Conservation (phyloP, 2,113 vertebrate species). For the Cinclus cinclus region DNA sequence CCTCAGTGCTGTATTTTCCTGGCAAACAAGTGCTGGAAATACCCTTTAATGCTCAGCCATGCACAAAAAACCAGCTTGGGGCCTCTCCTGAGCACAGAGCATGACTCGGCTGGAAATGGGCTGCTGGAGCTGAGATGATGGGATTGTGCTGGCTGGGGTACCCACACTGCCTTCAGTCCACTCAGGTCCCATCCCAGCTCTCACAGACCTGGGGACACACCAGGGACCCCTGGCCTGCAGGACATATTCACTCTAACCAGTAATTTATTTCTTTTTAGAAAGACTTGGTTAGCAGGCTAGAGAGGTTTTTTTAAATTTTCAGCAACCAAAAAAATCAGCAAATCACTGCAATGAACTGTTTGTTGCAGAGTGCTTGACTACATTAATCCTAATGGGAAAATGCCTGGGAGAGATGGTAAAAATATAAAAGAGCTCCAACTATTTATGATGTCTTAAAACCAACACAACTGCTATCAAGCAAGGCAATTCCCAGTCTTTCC, state of each 20-base stretch:
- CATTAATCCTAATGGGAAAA: slow-evolving; percentile 36
- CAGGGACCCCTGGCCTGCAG: background rate
- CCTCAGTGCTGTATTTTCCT: background rate
- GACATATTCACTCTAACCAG: background rate
- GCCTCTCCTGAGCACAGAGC: slow-evolving; percentile 6
- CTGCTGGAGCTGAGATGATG: background rate
- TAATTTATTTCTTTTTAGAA: background rate
- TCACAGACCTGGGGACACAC: rapidly evolving
- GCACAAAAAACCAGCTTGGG: background rate
- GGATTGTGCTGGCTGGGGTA: background rate
- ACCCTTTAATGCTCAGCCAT: slow-evolving; percentile 33
- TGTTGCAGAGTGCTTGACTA: background rate
- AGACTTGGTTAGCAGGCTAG: background rate
- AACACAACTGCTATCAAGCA: background rate
- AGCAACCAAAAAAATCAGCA: background rate
- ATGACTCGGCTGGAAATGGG: background rate
- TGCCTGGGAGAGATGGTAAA: background rate
- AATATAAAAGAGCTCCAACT: background rate
- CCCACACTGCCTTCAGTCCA: background rate
- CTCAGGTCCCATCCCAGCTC: rapidly evolving
- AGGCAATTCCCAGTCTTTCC: background rate
- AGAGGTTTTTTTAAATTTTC: background rate
- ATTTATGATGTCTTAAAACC: background rate
- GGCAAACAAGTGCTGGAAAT: slow-evolving; percentile 38
- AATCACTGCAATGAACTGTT: background rate